phyloP scores from a whole-genome alignment of 2,888 invertebrate species.

The Morinoia aosen region DNA sequence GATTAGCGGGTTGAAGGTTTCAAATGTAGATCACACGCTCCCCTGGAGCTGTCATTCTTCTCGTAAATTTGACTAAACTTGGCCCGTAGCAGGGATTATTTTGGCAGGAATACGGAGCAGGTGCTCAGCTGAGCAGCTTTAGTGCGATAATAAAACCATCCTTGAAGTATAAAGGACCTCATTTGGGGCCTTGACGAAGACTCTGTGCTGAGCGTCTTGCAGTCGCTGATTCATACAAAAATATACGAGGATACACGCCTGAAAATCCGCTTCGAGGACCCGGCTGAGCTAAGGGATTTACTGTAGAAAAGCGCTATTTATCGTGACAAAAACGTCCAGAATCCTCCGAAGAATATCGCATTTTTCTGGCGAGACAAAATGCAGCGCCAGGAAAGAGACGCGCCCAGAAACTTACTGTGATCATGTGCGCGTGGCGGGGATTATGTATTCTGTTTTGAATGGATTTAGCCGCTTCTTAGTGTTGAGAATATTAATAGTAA shows the following conservation, averaged over 20 bases:
- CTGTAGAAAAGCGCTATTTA: slow-evolving; percentile 37
- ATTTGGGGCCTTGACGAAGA: not conserved
- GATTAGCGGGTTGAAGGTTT: not conserved
- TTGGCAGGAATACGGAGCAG: not conserved
- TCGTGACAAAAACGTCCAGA: slow-evolving; percentile 1
- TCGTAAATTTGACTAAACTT: not conserved
- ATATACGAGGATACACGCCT: slow-evolving; percentile 25
- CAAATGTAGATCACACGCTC: not conserved
- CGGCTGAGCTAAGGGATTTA: slow-evolving; percentile 41
- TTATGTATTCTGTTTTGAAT: not conserved
- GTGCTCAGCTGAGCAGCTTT: not conserved
- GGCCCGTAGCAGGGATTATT: not conserved
- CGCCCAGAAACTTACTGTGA: not conserved
- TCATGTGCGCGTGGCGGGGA: not conserved
- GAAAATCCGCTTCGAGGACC: slow-evolving; percentile 26
- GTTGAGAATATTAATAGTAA: no score
- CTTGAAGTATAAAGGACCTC: slow-evolving; percentile 5
- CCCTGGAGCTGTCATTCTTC: not conserved
- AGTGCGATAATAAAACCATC: not conserved
- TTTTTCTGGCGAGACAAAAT: not conserved
- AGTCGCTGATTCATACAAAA: not conserved
- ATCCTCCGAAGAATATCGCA: slow-evolving; percentile 30
- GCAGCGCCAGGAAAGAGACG: not conserved
- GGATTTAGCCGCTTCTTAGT: not conserved
- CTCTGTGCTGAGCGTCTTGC: not conserved